These are phyloP conservation scores for Erebia palarica DNA, from an alignment of 2,888 invertebrate species.

Conservation along the genomic window DNA sequence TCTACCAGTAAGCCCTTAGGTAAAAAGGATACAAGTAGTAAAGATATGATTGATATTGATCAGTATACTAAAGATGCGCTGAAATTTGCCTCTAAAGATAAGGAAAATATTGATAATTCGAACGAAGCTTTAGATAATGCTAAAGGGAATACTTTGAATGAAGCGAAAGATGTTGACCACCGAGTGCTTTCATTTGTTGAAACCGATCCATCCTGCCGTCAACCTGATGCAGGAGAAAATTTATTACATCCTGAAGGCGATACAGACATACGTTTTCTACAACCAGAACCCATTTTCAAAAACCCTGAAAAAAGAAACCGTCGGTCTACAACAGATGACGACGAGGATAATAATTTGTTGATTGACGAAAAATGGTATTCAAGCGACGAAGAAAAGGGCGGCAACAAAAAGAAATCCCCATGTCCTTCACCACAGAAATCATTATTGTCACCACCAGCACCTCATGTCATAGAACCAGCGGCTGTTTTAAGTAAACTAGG, in stretches of 20 bases:
- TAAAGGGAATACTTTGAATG: slow-evolving; percentile 54
- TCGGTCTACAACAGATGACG: slow-evolving; percentile 80
- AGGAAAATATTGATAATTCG: slow-evolving; percentile 73
- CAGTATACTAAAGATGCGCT: slow-evolving; percentile 80
- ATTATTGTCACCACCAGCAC: slow-evolving; percentile 62
- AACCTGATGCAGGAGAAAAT: slow-evolving; percentile 50
- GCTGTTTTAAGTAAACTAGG: slow-evolving; percentile 84
- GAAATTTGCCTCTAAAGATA: slow-evolving; percentile 76
- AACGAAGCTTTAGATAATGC: slow-evolving; percentile 66
- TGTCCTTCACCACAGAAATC: slow-evolving; percentile 61
- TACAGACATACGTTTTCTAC: slow-evolving; percentile 75
- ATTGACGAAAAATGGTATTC: slow-evolving; percentile 89
- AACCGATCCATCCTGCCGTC: slow-evolving; percentile 54
- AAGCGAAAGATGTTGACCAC: slow-evolving; percentile 77
- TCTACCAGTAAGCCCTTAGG: slow-evolving; percentile 43
- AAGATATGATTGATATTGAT: slow-evolving; percentile 78
- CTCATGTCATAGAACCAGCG: slow-evolving; percentile 79
- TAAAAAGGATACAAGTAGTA: slow-evolving; percentile 59
- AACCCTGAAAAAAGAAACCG: slow-evolving; percentile 73
- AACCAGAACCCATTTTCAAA: slow-evolving; percentile 75
- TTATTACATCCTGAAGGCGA: slow-evolving; percentile 61
- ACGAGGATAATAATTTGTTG: slow-evolving; percentile 82
- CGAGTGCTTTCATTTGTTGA: slow-evolving; percentile 73
- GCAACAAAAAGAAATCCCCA: slow-evolving; percentile 66
- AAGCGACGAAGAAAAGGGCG: slow-evolving; percentile 87